Evolutionary conservation across 2,888 invertebrate species (phyloP), one percentile per base, ranked within the genome.

Genomic region (Cheilosia urbana): DNA sequence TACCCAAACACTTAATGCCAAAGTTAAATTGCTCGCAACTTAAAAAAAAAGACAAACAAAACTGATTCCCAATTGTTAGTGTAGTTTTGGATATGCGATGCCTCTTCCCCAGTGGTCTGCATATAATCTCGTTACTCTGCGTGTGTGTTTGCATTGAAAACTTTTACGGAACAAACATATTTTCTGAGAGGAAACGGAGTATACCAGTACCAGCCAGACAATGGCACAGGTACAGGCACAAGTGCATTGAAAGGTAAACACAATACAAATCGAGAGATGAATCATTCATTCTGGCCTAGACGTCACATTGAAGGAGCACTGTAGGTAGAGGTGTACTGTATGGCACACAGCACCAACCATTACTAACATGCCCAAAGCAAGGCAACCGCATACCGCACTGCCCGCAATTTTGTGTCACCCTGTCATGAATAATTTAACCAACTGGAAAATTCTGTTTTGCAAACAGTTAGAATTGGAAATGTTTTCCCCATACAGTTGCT

Each of bases 401-500:
- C 71, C 30, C 45, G 62, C 55, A 76, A 34, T 80, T 71, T 66
- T 77, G 68, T 68, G 80, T 81, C 76, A 81, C 85, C 76, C 71
- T 77, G 45, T 72, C 76, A 85, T 81, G 81, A 85, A 85, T 85
- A 85, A 85, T 81, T 85, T 63, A 85, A 72, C 81, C 80, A 85
- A 81, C 81, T 77, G 85, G 75, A 85, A 85, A 85, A 81, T 85
- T 81, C 76, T 71, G 72, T 68, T 85, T 77, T 66, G 62, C 76
- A 81, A 81, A 81, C 71, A 81, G 62, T 55, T 60, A 55, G 68
- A 85, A 85, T 66, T 72, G 75, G 47, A 81, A 81, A 81, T 85
- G 66, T 68, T 85, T 76, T 66, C 58, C 24, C 72, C 53, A 45
- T 57, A 85, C 72, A 76, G 71, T 85, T 85, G 65, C 76, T 81